Conservation (phyloP, 2,888 invertebrate genomes). For the Drosophila differens region DNA sequence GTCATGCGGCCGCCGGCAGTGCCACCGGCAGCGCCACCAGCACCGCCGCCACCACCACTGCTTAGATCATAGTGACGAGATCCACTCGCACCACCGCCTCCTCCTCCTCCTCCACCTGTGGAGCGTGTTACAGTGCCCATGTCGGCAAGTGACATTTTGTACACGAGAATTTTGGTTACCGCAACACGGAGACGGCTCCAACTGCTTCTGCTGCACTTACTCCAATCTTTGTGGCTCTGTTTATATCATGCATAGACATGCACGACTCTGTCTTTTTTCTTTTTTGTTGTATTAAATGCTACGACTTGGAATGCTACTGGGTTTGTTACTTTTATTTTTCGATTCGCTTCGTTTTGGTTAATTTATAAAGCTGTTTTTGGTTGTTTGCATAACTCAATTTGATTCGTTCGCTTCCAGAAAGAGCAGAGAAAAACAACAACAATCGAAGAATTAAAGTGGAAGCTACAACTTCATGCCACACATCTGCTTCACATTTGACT, state of each 20-base stretch:
- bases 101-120: constrained; percentile 58
- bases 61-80: constrained; percentile 56
- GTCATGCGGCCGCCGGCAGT: constrained; percentile 89
- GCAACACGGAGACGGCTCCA: constrained; percentile 26
- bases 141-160: constrained; percentile 85
- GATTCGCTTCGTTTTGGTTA: constrained; percentile 25
- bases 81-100: constrained; percentile 50
- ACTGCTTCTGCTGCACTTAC: constrained; percentile 26
- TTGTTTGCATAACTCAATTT: constrained; percentile 47
- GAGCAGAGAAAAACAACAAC: constrained; percentile 40
- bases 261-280: constrained; percentile 33
- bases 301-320: constrained; percentile 70
- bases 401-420: constrained; percentile 51
- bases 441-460: constrained; percentile 46
- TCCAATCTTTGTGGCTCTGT: constrained; percentile 23
- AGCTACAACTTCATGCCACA: constrained; percentile 46
- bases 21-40: constrained; percentile 66
- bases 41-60: constrained; percentile 50
- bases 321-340: constrained; percentile 37
- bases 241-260: constrained; percentile 44
- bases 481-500: constrained; percentile 72
- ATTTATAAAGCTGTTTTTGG: constrained; percentile 34
- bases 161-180: constrained; percentile 76
- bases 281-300: constrained; percentile 52
- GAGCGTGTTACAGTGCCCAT: constrained; percentile 82